A percentile compares a stretch with the other conserved stretches of the same genome.
These are phyloP conservation scores for Grus americana DNA, from an alignment of 2,113 vertebrate species.

Conservation along the genomic window DNA sequence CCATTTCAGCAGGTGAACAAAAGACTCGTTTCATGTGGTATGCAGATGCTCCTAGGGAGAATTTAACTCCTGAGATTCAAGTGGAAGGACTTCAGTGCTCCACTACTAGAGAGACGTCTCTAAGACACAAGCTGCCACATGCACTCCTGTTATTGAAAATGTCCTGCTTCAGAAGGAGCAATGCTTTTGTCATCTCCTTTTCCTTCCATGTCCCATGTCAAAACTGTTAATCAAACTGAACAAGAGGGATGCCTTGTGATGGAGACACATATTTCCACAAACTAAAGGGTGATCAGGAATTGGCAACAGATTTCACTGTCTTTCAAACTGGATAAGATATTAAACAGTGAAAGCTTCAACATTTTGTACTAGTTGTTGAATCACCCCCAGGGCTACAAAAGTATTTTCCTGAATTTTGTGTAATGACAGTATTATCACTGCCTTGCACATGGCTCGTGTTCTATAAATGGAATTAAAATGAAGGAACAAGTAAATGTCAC, in stretches of 20 bases:
- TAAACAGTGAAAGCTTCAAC: not conserved
- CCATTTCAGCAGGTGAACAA: not conserved
- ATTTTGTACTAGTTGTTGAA: not conserved
- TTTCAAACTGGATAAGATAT: not conserved
- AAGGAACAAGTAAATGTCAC: not conserved
- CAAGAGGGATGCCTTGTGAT: not conserved
- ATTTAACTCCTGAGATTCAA: not conserved
- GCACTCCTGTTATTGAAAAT: not conserved
- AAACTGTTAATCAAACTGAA: not conserved
- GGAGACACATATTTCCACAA: not conserved
- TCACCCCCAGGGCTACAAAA: not conserved
- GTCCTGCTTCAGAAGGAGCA: not conserved
- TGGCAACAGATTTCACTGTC: not conserved
- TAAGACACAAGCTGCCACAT: not conserved
- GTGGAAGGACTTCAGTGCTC: not conserved
- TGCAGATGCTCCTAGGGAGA: not conserved
- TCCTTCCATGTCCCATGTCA: not conserved
- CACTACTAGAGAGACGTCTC: not conserved
- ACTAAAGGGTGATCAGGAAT: not conserved
- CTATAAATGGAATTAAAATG: not conserved
- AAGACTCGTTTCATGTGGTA: not conserved
- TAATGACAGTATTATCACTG: not conserved
- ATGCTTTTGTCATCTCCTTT: not conserved
- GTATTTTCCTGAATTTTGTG: not conserved
- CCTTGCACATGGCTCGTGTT: not conserved